Evolutionary conservation across 2,797 vertebrate genomes (phyloP).

Genomic region (Oryzias dopingdopingensis): DNA sequence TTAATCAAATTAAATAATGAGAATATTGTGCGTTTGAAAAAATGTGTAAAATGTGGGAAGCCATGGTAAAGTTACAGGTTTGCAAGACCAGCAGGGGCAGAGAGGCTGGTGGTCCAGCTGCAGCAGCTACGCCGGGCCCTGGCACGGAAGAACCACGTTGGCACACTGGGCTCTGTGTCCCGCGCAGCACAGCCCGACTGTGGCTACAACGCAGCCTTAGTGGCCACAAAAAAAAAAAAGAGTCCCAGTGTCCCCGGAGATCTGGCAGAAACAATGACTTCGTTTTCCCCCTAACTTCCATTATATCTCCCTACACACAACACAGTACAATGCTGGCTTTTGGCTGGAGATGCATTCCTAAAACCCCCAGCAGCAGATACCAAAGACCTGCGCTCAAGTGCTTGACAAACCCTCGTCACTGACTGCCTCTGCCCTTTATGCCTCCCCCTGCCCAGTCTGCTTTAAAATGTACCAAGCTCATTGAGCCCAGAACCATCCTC

Average conservation of each 20-base stretch:
- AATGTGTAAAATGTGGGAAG: slow-evolving; percentile 10
- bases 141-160: slow-evolving; percentile 86
- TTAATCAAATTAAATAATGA: too few species aligned
- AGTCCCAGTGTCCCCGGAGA: slow-evolving; percentile 67
- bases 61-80: slow-evolving; percentile 37
- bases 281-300: slow-evolving; percentile 69
- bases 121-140: slow-evolving; percentile 80
- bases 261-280: slow-evolving; percentile 63
- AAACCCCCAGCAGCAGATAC: slow-evolving; percentile 67
- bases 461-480: slow-evolving; percentile 29
- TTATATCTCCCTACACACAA: slow-evolving; percentile 66
- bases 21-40: too few species aligned
- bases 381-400: slow-evolving; percentile 44
- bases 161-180: slow-evolving; percentile 84
- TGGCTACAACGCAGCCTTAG: slow-evolving; percentile 71
- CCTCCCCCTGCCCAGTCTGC: slow-evolving; percentile 34
- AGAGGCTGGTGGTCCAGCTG: slow-evolving; percentile 82
- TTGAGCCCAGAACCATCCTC: slow-evolving; percentile 43
- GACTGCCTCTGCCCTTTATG: slow-evolving; percentile 50
- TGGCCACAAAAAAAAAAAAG: slow-evolving; percentile 69
- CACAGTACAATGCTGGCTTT: slow-evolving; percentile 66
- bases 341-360: slow-evolving; percentile 63
- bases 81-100: slow-evolving; percentile 34
- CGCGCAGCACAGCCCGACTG: slow-evolving; percentile 47
- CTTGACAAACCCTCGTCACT: slow-evolving; percentile 46